Evolutionary conservation across 2,888 invertebrate genomes (phyloP), one percentile per base, ranked within the genome.

Genomic region (Meganola albula): DNA sequence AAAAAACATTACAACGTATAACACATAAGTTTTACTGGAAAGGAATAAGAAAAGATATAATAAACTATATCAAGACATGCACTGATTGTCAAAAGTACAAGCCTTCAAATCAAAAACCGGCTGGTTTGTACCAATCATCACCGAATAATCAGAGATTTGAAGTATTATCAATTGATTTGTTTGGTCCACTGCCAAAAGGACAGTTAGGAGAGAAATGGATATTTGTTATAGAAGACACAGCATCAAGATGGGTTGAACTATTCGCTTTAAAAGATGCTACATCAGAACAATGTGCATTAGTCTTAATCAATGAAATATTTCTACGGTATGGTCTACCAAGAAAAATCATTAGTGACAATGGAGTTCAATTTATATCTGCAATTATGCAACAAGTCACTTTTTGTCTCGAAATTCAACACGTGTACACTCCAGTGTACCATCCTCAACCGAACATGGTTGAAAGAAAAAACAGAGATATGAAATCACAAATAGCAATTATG

Each of bases 261-360:
- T 60, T 55, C 29, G 38, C 55, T 1, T n/a, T 60, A 7, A 11
- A 36, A 27, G 16, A 18, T 5, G 57, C 57, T 2, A 53, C 39
- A 2, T 48, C 54, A 1, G 57, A 55, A 13, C 35, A 25, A 1
- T 72, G 67, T 33, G 63, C 63, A 0, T 37, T 29, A 3, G 48
- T 36, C 0, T 33, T 74, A 0, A 26, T 74, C 0, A 39, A 66
- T 16, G 66, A 72, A 30, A 33, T 69, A 2, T 58, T 72, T 14
- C 28, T 72, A 2, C 44, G 68, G 5, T 70, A 57, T 38, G 69
- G 69, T 2, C 16, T 57, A 2, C 64, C 63, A 2, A 31, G 66
- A 10, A 31, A 58, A 10, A 27, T 71, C 0, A 46, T 64, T 12
- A 56, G 54, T 6, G 65, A 72, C 32, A 73, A 71, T 26, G 69